Evolutionary conservation across 2,797 vertebrate species (phyloP).

Genomic region (Caiman crocodilus): DNA sequence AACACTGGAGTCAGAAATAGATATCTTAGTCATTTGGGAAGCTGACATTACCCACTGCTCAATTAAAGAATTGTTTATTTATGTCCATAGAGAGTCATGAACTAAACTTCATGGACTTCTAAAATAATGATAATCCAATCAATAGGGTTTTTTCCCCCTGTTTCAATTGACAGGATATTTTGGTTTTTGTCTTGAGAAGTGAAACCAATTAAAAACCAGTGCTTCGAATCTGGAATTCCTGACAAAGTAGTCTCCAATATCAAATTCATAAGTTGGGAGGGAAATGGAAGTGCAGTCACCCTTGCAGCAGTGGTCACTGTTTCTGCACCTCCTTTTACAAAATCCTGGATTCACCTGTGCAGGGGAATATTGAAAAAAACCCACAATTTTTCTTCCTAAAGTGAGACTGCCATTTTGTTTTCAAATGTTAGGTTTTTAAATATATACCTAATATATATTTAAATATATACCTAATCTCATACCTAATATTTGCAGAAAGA

Average conservation of each 20-base stretch:
- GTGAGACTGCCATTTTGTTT: neutral
- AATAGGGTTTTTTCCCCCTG: neutral
- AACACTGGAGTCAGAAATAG: neutral
- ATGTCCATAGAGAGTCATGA: neutral
- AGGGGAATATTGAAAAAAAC: neutral
- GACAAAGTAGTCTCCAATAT: neutral
- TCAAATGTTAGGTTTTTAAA: neutral
- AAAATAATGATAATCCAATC: neutral
- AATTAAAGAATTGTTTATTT: neutral
- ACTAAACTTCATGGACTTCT: too few relatives aligned
- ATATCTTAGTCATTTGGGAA: neutral
- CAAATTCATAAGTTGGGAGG: neutral
- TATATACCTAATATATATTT: neutral
- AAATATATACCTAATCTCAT: neutral
- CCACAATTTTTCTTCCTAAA: neutral
- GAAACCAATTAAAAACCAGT: neutral
- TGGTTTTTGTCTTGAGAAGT: neutral
- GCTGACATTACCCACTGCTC: fast-evolving
- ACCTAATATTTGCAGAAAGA: too few relatives aligned
- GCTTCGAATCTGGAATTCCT: neutral
- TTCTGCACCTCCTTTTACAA: too few relatives aligned
- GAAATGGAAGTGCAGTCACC: neutral
- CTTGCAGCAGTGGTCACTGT: too few relatives aligned
- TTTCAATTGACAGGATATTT: neutral
- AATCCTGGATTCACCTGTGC: too few relatives aligned